Evolutionary conservation across 2,113 vertebrate genomes (phyloP).

Genomic region (Tupaia tana): DNA sequence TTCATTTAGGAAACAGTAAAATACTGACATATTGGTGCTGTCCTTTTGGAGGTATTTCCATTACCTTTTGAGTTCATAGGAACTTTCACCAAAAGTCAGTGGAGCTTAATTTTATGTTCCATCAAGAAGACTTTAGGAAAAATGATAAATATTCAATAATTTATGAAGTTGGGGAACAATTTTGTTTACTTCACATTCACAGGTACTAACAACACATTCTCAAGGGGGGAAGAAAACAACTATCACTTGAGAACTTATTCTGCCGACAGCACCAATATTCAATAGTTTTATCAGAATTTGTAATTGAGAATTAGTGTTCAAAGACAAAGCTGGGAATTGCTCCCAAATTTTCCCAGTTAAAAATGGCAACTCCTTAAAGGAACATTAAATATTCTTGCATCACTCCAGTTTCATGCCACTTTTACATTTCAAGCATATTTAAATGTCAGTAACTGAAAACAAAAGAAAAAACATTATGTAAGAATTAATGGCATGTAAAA

Average conservation of each 20-base stretch:
- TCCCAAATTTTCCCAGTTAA: constrained; percentile 15
- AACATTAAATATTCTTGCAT: constrained; percentile 80
- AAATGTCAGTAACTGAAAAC: constrained; percentile 88
- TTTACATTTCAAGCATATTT: constrained; percentile 91
- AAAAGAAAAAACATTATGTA: constrained; percentile 84
- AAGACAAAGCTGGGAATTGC: constrained; percentile 19
- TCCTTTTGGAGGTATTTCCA: not conserved
- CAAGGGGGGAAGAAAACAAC: not conserved
- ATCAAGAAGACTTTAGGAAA: constrained; percentile 21
- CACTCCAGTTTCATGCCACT: constrained; percentile 91
- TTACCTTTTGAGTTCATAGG: constrained; percentile 21
- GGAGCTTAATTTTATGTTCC: constrained; percentile 21
- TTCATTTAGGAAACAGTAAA: constrained; percentile 15
- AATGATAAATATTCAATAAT: constrained; percentile 5
- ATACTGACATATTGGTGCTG: not conserved
- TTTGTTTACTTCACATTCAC: not conserved
- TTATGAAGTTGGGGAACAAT: constrained; percentile 19
- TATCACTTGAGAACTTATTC: constrained; percentile 40
- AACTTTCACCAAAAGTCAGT: constrained; percentile 2
- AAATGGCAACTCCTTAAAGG: constrained; percentile 49
- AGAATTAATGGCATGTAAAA: constrained; percentile 85
- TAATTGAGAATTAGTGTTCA: not conserved
- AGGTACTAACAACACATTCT: constrained; percentile 20
- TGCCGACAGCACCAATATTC: constrained; percentile 13
- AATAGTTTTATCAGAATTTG: constrained; percentile 6